Conservation (phyloP, 2,888 invertebrate genomes). For the Eulithis prunata region DNA sequence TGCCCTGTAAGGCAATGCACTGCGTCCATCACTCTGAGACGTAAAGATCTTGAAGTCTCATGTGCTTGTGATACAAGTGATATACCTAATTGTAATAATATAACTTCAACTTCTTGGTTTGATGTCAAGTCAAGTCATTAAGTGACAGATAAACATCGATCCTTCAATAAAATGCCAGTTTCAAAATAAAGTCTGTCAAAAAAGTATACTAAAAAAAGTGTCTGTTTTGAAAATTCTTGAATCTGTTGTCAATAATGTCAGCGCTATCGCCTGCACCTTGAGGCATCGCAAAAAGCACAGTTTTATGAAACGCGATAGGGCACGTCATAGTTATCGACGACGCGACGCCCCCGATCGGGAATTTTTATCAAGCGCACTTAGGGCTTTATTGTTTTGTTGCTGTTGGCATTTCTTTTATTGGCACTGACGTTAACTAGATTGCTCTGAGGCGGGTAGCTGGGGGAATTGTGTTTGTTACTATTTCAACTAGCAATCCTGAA, state of each 20-base stretch:
- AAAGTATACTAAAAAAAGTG: too few species aligned
- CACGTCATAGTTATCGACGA: conserved; percentile 64
- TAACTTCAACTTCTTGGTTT: too few species aligned
- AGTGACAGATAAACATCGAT: too few species aligned
- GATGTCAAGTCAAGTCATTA: too few species aligned
- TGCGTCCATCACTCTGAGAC: too few species aligned
- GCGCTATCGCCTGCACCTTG: conserved; percentile 33
- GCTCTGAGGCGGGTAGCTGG: conserved; percentile 32
- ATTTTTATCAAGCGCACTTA: conserved; percentile 49
- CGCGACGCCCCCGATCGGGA: conserved; percentile 40
- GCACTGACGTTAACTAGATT: conserved; percentile 47
- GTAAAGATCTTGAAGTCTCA: too few species aligned
- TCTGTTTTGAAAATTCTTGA: too few species aligned
- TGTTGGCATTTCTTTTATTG: conserved; percentile 48
- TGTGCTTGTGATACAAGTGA: too few species aligned
- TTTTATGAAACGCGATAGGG: conserved; percentile 71
- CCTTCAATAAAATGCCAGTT: too few species aligned
- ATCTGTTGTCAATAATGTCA: background rate
- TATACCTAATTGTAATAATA: too few species aligned
- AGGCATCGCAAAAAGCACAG: conserved; percentile 57
- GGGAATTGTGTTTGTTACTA: conserved; percentile 31
- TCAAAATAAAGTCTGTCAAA: too few species aligned
- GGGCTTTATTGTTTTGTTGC: conserved; percentile 37
- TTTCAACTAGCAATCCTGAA: background rate
- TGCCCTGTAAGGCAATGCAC: too few species aligned